Evolutionary conservation across 2,797 vertebrate species (phyloP), one percentile per base, ranked within the genome.

Genomic region (Poeciliopsis paucimaculata): DNA sequence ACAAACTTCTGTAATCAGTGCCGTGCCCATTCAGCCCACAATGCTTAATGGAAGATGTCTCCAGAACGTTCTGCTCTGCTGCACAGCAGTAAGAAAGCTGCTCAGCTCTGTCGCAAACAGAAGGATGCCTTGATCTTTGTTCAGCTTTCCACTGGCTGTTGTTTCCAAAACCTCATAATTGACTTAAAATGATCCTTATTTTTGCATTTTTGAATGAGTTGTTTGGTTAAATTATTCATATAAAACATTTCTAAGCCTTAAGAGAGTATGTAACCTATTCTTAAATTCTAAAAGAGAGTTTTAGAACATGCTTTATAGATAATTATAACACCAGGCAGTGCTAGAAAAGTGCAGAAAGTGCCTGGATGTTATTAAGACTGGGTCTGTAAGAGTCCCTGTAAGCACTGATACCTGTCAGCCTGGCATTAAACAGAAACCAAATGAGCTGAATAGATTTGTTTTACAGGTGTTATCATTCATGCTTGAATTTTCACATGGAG

Each of bases 11-110:
- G 66, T 72, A 72, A 84, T 72, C 43, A 60, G 41, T 3, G 76
- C 7, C 26, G 41, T 28, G 6, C 75, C 83, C 57, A 72, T 89
- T 86, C 76, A 76, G 64, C 39, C 73, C 70, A 0, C 16, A 60
- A 72, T 26, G 23, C 2, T 62, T 57, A 41, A 70, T 20, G 16
- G 39, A n/a, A 77, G 28, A 73, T 28, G 77, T 47, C 43, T 73
- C 26, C 26, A 16, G 15, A 71, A 46, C 11, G 36, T 55, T 75
- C 53, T 75, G 73, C 53, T 75, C 36, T 2, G 13, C 73, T 18
- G 31, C 12, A 1, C 43, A 3, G 23, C 47, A 23, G 41, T 20
- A 16, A 53, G 23, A 75, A 53, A 45, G 62, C 18, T 31, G 39
- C 49, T 2, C 23, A 1, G 20, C 3, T 45, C 45, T 64, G 77